These are phyloP conservation scores for Drosophila nr. fundita DNA, from an alignment of 2,888 invertebrate genomes.

Conservation along the genomic window DNA sequence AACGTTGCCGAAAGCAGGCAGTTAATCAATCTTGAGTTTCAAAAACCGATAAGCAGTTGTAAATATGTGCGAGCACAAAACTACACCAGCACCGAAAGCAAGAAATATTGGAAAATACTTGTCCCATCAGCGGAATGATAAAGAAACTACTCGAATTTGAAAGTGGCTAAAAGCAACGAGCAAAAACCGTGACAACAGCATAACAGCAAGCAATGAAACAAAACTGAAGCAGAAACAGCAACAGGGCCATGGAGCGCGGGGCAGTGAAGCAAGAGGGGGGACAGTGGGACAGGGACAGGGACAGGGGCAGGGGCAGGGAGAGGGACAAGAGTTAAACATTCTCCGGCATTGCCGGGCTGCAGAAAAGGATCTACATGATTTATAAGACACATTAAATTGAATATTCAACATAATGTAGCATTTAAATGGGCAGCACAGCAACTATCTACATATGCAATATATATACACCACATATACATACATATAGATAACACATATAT, in stretches of 20 bases:
- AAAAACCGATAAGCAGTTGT: constrained; percentile 46
- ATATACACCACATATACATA: background rate
- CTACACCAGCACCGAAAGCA: constrained; percentile 6
- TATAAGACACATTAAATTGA: constrained; percentile 78
- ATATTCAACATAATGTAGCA: constrained; percentile 78
- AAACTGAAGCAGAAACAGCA: constrained; percentile 9
- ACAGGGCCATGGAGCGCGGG: constrained; percentile 2
- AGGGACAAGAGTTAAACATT: constrained; percentile 39
- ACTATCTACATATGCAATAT: constrained; percentile 37
- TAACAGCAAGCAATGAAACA: constrained; percentile 18
- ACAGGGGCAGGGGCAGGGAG: background rate
- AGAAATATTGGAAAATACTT: constrained; percentile 23
- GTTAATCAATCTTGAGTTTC: constrained; percentile 44
- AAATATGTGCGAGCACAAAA: constrained; percentile 43
- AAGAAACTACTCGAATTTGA: constrained; percentile 35
- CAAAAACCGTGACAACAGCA: constrained; percentile 40
- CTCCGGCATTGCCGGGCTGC: constrained; percentile 22
- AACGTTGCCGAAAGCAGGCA: constrained; percentile 12
- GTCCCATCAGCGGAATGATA: constrained; percentile 26
- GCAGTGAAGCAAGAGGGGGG: background rate
- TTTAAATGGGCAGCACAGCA: constrained; percentile 63
- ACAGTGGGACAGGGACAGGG: too few species aligned
- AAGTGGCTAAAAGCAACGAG: constrained; percentile 32
- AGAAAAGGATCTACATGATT: constrained; percentile 71
- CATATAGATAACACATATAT: constrained; percentile 14